Conservation (phyloP, 1,140 invertebrate species). For the Hestina assimilis region DNA sequence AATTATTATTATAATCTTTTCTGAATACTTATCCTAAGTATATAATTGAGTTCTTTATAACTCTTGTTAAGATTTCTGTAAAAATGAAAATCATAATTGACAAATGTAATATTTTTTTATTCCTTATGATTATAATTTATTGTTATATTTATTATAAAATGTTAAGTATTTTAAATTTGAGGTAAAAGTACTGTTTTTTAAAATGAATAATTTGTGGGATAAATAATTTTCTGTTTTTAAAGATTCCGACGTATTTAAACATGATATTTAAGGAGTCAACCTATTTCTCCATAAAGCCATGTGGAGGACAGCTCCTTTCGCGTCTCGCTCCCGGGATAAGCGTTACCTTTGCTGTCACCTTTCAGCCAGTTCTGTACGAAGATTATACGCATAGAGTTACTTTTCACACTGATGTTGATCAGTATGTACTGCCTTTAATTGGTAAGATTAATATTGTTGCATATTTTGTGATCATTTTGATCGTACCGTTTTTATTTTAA, state of each 20-base stretch:
- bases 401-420: slow-evolving; percentile 61
- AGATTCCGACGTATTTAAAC: slow-evolving; percentile 55
- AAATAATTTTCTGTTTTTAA: not conserved
- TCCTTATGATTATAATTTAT: too few species aligned
- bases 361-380: slow-evolving; percentile 50
- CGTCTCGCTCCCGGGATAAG: slow-evolving; percentile 67
- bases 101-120: too few species aligned
- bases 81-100: too few species aligned
- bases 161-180: too few species aligned
- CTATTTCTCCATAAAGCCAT: slow-evolving; percentile 57
- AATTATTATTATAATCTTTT: slow-evolving; percentile 1
- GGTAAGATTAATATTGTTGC: slow-evolving; percentile 34
- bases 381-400: slow-evolving; percentile 63
- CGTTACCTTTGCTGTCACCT: slow-evolving; percentile 53
- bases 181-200: too few species aligned
- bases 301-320: slow-evolving; percentile 45
- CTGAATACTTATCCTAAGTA: not conserved
- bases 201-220: too few species aligned
- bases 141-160: too few species aligned
- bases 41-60: not conserved
- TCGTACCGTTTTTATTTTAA: not conserved
- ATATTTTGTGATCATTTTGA: not conserved
- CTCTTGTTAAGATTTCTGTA: not conserved
- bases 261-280: slow-evolving; percentile 66
- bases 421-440: slow-evolving; percentile 60